Percentiles rank a stretch among this genome's conserved stretches.
These are phyloP conservation scores for Euzophera pinguis DNA, from an alignment of 2,888 invertebrate species.

Conservation along the genomic window DNA sequence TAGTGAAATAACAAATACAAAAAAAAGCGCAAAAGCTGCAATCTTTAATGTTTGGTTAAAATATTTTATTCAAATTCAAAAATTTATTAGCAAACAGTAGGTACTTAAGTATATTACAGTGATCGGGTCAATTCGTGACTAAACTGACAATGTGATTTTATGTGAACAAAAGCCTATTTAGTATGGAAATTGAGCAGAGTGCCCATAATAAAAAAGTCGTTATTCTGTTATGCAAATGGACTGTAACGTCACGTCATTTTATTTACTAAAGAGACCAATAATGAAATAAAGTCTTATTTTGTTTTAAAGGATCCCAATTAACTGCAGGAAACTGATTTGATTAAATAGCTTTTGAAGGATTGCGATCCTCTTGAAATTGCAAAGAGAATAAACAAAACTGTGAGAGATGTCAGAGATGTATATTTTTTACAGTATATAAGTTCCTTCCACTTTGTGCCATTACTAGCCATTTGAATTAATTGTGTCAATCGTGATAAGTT, in stretches of 20 bases:
- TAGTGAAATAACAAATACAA: neutral
- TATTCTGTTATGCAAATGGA: constrained; percentile 37
- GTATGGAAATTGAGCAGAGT: constrained; percentile 41
- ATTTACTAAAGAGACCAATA: constrained; percentile 16
- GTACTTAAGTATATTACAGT: constrained; percentile 8
- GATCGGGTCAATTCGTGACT: constrained; percentile 30
- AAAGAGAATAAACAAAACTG: no score
- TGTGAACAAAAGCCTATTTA: constrained; percentile 41
- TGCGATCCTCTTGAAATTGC: no score
- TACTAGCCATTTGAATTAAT: no score
- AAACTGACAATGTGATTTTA: constrained; percentile 33
- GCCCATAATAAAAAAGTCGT: constrained; percentile 33
- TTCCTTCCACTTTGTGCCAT: no score
- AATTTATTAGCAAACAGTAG: neutral
- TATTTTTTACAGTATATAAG: no score
- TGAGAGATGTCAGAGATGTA: no score
- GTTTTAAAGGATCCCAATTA: neutral
- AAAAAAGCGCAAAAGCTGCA: no score
- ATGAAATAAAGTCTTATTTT: constrained; percentile 28
- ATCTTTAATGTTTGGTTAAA: neutral
- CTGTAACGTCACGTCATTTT: constrained; percentile 29
- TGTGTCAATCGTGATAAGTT: no score
- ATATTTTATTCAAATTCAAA: neutral
- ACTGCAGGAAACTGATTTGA: no score
- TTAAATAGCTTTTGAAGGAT: no score